Base-by-base conservation (phyloP, 2,113 vertebrate species). In the Oxygymnocypris stewartii region DNA sequence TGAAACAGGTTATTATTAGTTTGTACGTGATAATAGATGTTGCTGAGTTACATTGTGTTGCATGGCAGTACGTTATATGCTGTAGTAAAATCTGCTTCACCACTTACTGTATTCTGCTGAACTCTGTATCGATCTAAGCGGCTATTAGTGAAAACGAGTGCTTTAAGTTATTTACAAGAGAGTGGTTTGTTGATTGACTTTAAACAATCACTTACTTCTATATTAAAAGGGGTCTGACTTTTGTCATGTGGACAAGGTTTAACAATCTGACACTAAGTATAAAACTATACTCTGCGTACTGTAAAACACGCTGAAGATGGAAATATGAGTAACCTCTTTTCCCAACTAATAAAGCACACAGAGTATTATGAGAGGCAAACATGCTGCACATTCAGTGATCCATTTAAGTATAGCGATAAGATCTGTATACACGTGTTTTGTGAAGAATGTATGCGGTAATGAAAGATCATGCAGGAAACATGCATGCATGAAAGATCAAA, bases 131-230 rank as follows among this genome's bases (percentile, higher is more conserved):
- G 47, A 77, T 77, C 47, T 49, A 25, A 31, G 44, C 8, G 7
- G 75, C 12, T 77, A 51, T 77, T 51, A 77, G 42, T 25, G n/a
- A 12, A 12, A 25, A 44, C 1, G 7, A 35, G 7, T 2, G 3
- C 75, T 54, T 51, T 28, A 73, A 23, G 47, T 77, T 77, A 51
- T 77, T 77, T 49, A 77, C 31, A 73, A 40, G 69, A 71, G 35
- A 35, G 69, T 40, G 35, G 35, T 73, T 31, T 40, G 35, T 40
- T 20, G 28, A 73, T 16, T 73, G 28, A 73, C 35, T 35, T 71
- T 73, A 73, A 73, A 37, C 28, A 73, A 20, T 73, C 28, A 35
- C 31, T 73, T 73, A 73, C 1, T 40, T 71, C 6, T 16, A 35
- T 35, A 61, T 61, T n/a, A 61, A 61, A 61, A 61, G 57, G n/a